Evolutionary conservation across 1,140 invertebrate genomes (phyloP), one percentile per base, ranked within the genome.

Genomic region (Microplitis demolitor): DNA sequence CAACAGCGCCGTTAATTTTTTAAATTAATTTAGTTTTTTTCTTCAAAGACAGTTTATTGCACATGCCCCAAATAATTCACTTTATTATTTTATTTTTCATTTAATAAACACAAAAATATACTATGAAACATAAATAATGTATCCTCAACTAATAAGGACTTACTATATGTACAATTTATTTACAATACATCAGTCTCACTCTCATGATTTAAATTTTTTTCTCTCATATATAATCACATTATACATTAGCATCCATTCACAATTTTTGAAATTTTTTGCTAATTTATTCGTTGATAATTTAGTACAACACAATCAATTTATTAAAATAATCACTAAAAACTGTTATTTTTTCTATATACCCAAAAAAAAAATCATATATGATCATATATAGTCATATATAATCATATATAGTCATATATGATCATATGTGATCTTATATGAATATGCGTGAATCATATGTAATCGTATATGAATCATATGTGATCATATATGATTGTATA

Each of bases 161-260:
- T n/a, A 54, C 53, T 66, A 72, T 72, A 72, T 72, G 14, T 66
- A 72, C 62, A 66, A 53, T 34, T 54, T 72, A 35, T 66, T 71
- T 71, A 50, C 54, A 66, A 71, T 72, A 50, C 63, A 60, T 72
- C 63, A 66, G 70, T 72, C 62, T 66, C 70, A 50, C 62, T 71
- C 69, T 71, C 69, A 71, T 70, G 45, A 53, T 64, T 71, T 37
- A 51, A 51, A 16, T 50, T 11, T 14, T 37, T 8, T 50, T 64
- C 63, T 4, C 69, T 5, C 51, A 54, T 34, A 9, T 67, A 45
- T 45, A 45, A 45, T 45, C 39, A 45, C 39, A 45, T 45, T 9
- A 9, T 45, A 11, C 39, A 24, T 24, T 24, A 24, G 39, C 39
- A 3, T 67, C 8, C n/a, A 67, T 31, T 66, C 34, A 53, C 35